Conservation (phyloP, 53 echinoderm and acorn worm species). For the Echinometra lucunter region DNA sequence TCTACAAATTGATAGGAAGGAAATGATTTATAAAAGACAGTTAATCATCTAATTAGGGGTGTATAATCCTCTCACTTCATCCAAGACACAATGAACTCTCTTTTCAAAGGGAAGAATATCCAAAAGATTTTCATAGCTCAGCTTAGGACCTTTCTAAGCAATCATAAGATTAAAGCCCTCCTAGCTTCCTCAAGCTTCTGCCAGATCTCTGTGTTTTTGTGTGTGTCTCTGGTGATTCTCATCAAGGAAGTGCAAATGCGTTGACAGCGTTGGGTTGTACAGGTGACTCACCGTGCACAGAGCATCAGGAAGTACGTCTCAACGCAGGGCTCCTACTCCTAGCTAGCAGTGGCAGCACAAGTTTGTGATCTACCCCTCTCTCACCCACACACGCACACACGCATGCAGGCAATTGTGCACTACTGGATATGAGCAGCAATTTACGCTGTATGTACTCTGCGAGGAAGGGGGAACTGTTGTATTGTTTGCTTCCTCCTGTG, state of each 20-base stretch:
- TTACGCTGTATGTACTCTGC: neutral
- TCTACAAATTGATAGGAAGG: constrained; percentile 19
- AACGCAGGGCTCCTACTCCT: neutral
- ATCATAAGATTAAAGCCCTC: neutral
- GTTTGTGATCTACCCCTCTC: neutral
- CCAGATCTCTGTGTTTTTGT: neutral
- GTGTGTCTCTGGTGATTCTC: constrained; percentile 19
- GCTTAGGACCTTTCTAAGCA: neutral
- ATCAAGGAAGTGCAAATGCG: constrained; percentile 64
- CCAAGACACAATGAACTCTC: neutral
- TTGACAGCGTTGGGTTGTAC: constrained; percentile 55
- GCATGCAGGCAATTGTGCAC: neutral
- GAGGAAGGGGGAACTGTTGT: constrained; percentile 55
- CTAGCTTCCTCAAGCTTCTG: neutral
- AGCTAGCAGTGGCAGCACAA: neutral
- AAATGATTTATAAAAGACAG: constrained; percentile 17
- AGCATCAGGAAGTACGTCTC: constrained; percentile 63
- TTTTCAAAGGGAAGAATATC: neutral
- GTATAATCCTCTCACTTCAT: constrained; percentile 18
- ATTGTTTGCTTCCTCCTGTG: constrained; percentile 48
- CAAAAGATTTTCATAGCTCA: neutral
- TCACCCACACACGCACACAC: constrained; percentile 10
- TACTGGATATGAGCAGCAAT: neutral
- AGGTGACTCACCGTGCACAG: constrained; percentile 42
- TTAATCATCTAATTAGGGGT: constrained; percentile 11